These are phyloP conservation scores for Oreohelix idahoensis DNA, from an alignment of 1,140 invertebrate species.

Conservation along the genomic window DNA sequence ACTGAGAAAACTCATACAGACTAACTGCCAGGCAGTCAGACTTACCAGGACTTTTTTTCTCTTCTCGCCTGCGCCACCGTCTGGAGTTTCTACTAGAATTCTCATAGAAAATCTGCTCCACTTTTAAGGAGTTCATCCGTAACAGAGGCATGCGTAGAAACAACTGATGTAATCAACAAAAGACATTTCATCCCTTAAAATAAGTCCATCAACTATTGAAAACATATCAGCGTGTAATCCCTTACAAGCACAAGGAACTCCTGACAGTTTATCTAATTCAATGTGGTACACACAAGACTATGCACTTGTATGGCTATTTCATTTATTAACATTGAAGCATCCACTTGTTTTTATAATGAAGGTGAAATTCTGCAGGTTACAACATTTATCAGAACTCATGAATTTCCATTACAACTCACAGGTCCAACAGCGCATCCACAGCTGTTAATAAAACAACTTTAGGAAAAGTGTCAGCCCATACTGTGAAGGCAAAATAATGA, in stretches of 20 bases:
- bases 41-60: neutral
- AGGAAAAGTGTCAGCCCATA: too few species aligned
- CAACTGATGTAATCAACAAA: constrained; percentile 20
- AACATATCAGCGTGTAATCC: constrained; percentile 6
- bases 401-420: too few species aligned
- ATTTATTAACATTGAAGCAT: too few species aligned
- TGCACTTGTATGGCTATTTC: too few species aligned
- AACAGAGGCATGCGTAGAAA: constrained; percentile 25
- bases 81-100: constrained; percentile 25
- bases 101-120: constrained; percentile 30
- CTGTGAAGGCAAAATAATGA: too few species aligned
- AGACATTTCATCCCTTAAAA: neutral
- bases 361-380: too few species aligned
- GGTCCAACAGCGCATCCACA: too few species aligned
- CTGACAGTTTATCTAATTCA: neutral
- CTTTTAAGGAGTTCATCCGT: constrained; percentile 8
- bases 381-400: too few species aligned
- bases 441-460: too few species aligned
- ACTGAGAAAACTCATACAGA: neutral
- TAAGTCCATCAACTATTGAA: neutral
- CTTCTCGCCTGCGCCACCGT: neutral
- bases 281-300: too few species aligned
- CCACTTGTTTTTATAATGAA: too few species aligned
- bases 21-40: neutral
- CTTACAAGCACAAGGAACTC: constrained; percentile 4